Evolutionary conservation across 92 coral and sea anemone species (phyloP).

Genomic region (Porites divaricata): DNA sequence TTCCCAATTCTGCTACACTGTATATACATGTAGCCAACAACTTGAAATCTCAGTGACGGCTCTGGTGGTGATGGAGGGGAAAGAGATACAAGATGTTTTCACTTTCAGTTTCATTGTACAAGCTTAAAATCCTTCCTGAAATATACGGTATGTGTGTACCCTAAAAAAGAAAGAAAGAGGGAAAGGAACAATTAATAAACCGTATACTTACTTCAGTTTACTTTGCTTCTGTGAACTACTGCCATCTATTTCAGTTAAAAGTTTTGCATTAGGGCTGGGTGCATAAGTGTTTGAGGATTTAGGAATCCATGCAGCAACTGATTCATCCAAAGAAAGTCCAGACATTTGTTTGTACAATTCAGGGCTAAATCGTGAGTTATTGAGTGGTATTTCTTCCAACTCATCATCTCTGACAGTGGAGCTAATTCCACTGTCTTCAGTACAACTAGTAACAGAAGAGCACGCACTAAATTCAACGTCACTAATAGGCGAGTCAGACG

Average conservation of each 20-base stretch:
- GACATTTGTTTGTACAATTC: constrained; percentile 81
- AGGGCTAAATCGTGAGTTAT: constrained; percentile 63
- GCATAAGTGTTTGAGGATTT: constrained; percentile 82
- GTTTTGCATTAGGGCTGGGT: constrained; percentile 50
- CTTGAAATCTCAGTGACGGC: no score
- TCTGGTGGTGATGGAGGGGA: no score
- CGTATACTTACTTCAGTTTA: constrained; percentile 63
- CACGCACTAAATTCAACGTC: constrained; percentile 91
- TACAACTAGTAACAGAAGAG: constrained; percentile 85
- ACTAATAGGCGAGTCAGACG: constrained; percentile 82
- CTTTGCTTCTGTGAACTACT: constrained; percentile 52
- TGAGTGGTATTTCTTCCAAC: constrained; percentile 94
- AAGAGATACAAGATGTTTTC: neutral
- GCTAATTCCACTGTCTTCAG: constrained; percentile 98
- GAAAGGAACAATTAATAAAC: neutral
- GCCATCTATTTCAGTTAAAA: constrained; percentile 1
- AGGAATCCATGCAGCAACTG: constrained; percentile 84
- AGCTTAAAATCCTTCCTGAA: neutral
- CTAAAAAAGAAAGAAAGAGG: neutral
- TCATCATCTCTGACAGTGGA: constrained; percentile 97
- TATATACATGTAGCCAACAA: no score
- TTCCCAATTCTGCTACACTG: no score
- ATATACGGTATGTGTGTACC: neutral
- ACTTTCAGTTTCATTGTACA: neutral
- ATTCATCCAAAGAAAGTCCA: constrained; percentile 64